phyloP scores from a whole-genome alignment of 2,113 vertebrate species.

The Gnathonemus echidnorhynchus region DNA sequence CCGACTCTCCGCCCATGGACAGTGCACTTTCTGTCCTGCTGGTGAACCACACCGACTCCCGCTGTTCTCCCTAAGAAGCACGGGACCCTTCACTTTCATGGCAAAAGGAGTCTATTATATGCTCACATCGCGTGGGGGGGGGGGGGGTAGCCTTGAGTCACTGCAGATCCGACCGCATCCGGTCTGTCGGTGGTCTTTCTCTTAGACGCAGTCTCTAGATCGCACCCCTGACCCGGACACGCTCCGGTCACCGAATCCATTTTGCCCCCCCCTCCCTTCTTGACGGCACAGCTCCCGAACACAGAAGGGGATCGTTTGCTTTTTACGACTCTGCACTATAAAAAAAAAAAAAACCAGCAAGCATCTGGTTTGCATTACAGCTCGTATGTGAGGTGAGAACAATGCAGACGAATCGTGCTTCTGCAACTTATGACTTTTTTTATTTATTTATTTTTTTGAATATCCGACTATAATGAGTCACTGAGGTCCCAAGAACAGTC shows the following conservation, averaged over 20 bases:
- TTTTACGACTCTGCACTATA: neutral
- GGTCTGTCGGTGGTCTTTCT: slow-evolving; percentile 8
- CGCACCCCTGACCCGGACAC: neutral
- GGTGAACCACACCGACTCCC: neutral
- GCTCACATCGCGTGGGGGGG: neutral
- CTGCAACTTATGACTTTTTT: neutral
- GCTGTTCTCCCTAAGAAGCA: too few relatives aligned
- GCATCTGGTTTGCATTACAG: slow-evolving; percentile 16
- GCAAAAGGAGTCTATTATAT: neutral
- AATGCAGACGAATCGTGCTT: neutral
- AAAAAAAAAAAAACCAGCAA: neutral
- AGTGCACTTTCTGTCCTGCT: neutral
- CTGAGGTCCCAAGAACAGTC: neutral
- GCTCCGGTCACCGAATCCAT: neutral
- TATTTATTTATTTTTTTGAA: neutral
- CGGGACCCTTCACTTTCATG: neutral
- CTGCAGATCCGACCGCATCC: neutral
- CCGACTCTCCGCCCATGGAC: neutral
- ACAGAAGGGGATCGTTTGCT: neutral
- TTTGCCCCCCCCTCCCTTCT: neutral
- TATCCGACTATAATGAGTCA: slow-evolving; percentile 3
- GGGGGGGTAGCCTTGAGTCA: neutral
- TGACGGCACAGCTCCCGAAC: neutral
- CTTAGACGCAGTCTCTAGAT: neutral
- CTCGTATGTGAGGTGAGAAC: slow-evolving; percentile 12